phyloP scores from a whole-genome alignment of 1,140 invertebrate species.

The Zaprionus ornatus region DNA sequence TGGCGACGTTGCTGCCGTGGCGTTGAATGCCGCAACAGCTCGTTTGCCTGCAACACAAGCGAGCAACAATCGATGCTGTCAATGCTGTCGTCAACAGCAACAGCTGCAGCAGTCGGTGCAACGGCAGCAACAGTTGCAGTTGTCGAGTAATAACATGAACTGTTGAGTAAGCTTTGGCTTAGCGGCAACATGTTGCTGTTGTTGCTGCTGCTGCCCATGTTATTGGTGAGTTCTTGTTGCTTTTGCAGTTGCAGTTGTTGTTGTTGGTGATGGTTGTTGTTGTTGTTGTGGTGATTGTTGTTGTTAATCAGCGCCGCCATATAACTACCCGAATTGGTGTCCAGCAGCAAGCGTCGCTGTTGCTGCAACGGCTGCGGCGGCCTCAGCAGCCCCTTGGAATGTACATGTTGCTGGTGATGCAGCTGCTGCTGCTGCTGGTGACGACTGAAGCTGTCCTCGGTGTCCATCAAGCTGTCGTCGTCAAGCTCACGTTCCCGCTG shows the following conservation, averaged over 20 bases:
- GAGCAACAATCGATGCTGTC: slow-evolving; percentile 22
- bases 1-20: slow-evolving; percentile 32
- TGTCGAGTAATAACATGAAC: slow-evolving; percentile 69
- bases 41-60: background rate
- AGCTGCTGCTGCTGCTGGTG: slow-evolving; percentile 34
- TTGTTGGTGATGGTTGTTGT: slow-evolving; percentile 32
- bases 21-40: slow-evolving; percentile 61
- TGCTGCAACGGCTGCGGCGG: slow-evolving; percentile 60
- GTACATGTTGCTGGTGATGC: slow-evolving; percentile 59
- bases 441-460: slow-evolving; percentile 66
- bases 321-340: slow-evolving; percentile 81
- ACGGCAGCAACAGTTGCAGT: slow-evolving; percentile 26
- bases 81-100: slow-evolving; percentile 16
- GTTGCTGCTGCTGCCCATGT: slow-evolving; percentile 36
- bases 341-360: slow-evolving; percentile 68
- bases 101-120: slow-evolving; percentile 12
- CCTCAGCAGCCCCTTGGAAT: slow-evolving; percentile 71
- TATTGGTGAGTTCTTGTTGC: slow-evolving; percentile 14
- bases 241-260: slow-evolving; percentile 37
- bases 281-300: slow-evolving; percentile 36
- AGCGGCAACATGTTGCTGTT: slow-evolving; percentile 42
- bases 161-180: slow-evolving; percentile 41
- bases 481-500: slow-evolving; percentile 60
- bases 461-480: slow-evolving; percentile 72
- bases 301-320: slow-evolving; percentile 56